Evolutionary conservation across 2,797 vertebrate genomes (phyloP).

Genomic region (Kryptolebias ocellatus): DNA sequence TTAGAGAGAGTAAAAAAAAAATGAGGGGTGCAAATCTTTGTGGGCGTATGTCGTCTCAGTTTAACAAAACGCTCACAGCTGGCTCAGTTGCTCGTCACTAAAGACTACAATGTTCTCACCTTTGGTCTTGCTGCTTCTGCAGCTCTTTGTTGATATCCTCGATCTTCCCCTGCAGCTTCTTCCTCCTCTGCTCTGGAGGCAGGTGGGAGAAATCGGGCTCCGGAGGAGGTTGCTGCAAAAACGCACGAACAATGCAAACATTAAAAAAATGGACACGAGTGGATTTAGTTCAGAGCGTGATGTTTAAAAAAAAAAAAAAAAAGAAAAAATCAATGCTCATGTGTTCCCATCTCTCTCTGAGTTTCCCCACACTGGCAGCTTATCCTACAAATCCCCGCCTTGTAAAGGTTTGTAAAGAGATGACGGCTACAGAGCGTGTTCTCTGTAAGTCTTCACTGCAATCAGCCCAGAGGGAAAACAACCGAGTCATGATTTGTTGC

Average conservation of each 20-base stretch:
- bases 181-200: conserved; percentile 93
- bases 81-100: background rate
- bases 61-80: background rate
- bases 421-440: no score
- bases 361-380: no score
- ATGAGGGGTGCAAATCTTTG: no score
- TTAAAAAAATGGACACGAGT: conserved; percentile 10
- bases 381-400: no score
- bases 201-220: conserved; percentile 93
- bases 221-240: conserved; percentile 80
- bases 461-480: no score
- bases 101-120: conserved; percentile 71
- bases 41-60: background rate
- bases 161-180: conserved; percentile 91
- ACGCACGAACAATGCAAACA: conserved; percentile 32
- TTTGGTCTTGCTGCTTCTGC: conserved; percentile 91
- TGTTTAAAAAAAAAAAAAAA: no score
- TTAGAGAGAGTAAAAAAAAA: background rate
- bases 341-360: no score
- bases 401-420: no score
- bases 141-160: conserved; percentile 92
- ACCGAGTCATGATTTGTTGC: no score
- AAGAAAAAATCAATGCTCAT: no score
- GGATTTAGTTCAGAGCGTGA: no score
- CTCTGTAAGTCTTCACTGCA: no score